A percentile compares a stretch with the other conserved stretches of the same genome.
Evolutionary conservation across 2,888 invertebrate genomes (phyloP).

Genomic region (Trileptium ribeirensis): DNA sequence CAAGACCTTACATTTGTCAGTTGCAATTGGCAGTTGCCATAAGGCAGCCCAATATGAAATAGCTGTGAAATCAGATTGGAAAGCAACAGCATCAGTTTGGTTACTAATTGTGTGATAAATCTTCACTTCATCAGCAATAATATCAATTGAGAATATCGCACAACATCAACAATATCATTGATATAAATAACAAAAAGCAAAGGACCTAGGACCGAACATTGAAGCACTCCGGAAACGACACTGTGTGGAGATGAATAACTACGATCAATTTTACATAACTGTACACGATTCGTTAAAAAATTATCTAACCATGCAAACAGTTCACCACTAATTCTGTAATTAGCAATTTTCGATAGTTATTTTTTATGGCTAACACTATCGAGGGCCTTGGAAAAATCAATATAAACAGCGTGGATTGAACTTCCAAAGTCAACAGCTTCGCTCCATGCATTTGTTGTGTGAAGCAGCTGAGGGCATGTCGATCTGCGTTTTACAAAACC

Average conservation of each 20-base stretch:
- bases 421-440: slow-evolving; percentile 8
- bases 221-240: no score
- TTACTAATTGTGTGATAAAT: neutral
- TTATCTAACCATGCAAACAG: neutral
- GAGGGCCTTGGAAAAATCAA: slow-evolving; percentile 18
- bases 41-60: neutral
- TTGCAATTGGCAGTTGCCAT: neutral
- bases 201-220: neutral
- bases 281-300: neutral
- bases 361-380: slow-evolving; percentile 12
- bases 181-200: neutral
- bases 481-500: slow-evolving; percentile 16
- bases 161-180: slow-evolving; percentile 1
- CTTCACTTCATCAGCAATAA: slow-evolving; percentile 13
- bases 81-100: neutral
- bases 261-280: neutral
- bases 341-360: neutral
- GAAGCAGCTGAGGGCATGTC: neutral
- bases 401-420: slow-evolving; percentile 13
- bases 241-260: neutral
- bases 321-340: neutral
- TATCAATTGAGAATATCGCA: neutral
- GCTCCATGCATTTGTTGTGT: slow-evolving; percentile 3
- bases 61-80: neutral
- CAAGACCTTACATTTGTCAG: no score